Base-by-base conservation (phyloP, 2,888 invertebrate species). In the Chrysotoxum bicinctum region DNA sequence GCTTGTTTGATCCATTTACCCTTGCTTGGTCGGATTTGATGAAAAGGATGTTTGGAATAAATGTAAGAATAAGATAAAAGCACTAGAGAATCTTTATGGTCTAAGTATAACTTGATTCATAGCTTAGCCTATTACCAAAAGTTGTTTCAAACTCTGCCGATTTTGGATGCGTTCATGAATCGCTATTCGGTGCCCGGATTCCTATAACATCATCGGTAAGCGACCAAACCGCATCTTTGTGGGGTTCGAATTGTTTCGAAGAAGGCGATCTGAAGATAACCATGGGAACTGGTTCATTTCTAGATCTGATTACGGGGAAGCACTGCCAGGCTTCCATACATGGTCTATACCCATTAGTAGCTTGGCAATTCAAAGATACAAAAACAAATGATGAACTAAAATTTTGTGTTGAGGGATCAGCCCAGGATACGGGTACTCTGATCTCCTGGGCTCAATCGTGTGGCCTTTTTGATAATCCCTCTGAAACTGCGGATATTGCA, bases 1-100 rank as follows among this genome's bases (percentile, higher is more conserved):
- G 98, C 1, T 94, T 99, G 89, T 99, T 94, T 91, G 99, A 99
- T 91, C 98, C 98, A 0, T 99, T 97, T 91, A 95, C 95, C 84
- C 93, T 97, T 93, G 93, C 94, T 85, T 99, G 98, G 98, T 96
- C 97, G 0, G 87, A 89, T 16, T 50, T 93, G 92, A 8, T 95
- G 95, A 93, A 94, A 95, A 10, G 93, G 16, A 90, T 97, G 37
- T 94, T 98, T 88, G 94, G 94, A 78, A 94, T 98, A 16, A 89
- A 91, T 87, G 91, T 91, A 87, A 88, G 89, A 43, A 62, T 37
- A 10, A n/a, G 1, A 30, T 30, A n/a, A 9, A 30, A n/a, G 2
- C 26, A 23, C 8, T 4, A 19, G 8, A 6, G 6, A 56, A 32
- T 35, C n/a, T 0, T 48, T 12, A n/a, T n/a, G 14, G 19, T 23